Evolutionary conservation across 1,140 invertebrate genomes (phyloP), one percentile per base, ranked within the genome.

Genomic region (Habropoda laboriosa): DNA sequence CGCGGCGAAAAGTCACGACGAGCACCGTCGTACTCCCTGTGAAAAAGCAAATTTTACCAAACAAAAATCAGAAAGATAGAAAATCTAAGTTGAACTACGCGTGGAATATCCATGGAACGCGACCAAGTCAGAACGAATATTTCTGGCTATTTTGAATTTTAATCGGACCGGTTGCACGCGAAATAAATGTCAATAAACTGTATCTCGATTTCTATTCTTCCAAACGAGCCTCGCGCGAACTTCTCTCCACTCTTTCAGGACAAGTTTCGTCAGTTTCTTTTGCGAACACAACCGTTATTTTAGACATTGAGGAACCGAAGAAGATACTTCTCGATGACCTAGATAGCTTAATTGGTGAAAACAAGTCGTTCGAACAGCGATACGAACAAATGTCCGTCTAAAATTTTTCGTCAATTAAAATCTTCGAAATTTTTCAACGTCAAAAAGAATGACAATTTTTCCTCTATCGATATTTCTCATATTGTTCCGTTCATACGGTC

Each of bases 181-280:
- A 66, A 66, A 47, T 66, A 66, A 47, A 66, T 47, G 42, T 24
- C 63, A 18, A 66, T 66, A 66, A 66, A 66, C 24, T 42, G 24
- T 24, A 18, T 27, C 13, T 2, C 7, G 38, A 42, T 7, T 63
- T 13, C 27, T 10, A 42, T 42, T 18, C 24, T 16, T 8, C 24
- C 13, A 24, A 42, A 42, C 32, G 32, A n/a, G 30, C 16, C 10
- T 55, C 51, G 10, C 51, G 4, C 12, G 1, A 55, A 53, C n/a
- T 38, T n/a, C 10, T 30, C n/a, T 61, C 32, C 3, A 24, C 12
- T 13, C 21, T 5, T 38, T n/a, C 3, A 13, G n/a, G 10, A 3
- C 6, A 18, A 42, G 6, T 27, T 63, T n/a, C 53, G 24, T 30
- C 7, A 42, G 24, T 18, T 42, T 42, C 0, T 42, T 42, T 27